Conservation (phyloP, 2,113 vertebrate genomes). For the Xerus inauris region DNA sequence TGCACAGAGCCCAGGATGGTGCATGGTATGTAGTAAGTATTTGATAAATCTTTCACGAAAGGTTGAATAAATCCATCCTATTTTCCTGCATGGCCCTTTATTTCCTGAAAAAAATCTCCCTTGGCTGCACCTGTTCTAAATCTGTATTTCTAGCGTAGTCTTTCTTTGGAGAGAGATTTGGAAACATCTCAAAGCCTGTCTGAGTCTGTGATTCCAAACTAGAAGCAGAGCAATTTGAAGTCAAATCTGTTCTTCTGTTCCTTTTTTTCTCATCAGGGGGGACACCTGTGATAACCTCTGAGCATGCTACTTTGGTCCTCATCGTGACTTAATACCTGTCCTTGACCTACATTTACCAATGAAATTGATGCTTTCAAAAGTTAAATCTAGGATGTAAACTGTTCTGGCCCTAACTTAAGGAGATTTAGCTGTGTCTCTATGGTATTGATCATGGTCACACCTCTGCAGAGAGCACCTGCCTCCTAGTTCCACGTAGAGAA, state of each 20-base stretch:
- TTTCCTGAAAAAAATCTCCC: background rate
- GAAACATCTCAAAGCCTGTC: background rate
- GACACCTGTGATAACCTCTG: accelerated
- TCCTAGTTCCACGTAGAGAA: background rate
- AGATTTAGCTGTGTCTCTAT: background rate
- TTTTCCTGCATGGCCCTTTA: background rate
- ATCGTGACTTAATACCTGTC: background rate
- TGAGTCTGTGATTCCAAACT: background rate
- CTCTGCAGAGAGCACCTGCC: too few species aligned
- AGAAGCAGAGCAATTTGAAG: background rate
- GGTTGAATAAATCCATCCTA: background rate
- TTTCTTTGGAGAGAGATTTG: background rate
- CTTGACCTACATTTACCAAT: background rate
- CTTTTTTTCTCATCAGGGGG: background rate
- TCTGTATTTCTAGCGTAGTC: background rate
- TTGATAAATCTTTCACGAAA: background rate
- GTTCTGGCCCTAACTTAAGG: too few species aligned
- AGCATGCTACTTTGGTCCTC: background rate
- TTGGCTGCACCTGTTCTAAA: background rate
- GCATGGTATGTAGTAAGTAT: background rate
- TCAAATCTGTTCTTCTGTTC: background rate
- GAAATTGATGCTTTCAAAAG: background rate
- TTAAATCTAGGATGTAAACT: background rate
- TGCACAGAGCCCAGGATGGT: accelerated
- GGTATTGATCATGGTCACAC: background rate